Percentiles rank a stretch among this genome's conserved stretches.
phyloP scores from a whole-genome alignment of 2,888 invertebrate genomes.

The Cheilosia scutellata region DNA sequence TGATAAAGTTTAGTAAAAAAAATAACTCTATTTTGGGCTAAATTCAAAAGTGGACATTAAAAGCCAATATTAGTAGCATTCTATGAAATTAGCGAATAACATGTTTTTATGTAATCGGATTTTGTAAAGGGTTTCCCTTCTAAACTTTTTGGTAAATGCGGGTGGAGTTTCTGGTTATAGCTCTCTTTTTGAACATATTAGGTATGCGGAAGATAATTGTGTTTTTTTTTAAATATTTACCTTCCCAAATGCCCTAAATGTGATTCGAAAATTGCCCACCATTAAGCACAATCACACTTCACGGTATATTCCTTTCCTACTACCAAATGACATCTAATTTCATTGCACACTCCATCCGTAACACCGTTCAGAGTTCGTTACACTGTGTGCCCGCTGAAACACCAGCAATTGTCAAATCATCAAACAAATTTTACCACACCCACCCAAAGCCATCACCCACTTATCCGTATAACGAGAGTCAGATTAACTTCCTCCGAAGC shows the following conservation, averaged over 20 bases:
- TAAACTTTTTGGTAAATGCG: too few relatives aligned
- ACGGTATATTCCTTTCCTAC: background rate
- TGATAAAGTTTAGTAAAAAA: too few relatives aligned
- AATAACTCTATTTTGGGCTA: too few relatives aligned
- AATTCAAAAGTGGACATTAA: too few relatives aligned
- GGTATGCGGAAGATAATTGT: background rate
- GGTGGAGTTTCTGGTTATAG: too few relatives aligned
- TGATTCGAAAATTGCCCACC: background rate
- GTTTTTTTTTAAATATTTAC: background rate
- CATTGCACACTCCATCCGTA: slow-evolving; percentile 35
- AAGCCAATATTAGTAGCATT: too few relatives aligned
- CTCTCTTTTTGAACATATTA: background rate
- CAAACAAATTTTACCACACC: slow-evolving; percentile 57
- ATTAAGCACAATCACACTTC: background rate
- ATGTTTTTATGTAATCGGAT: too few relatives aligned
- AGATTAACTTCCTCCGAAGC: slow-evolving; percentile 59
- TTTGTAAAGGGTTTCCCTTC: too few relatives aligned
- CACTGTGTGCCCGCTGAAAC: slow-evolving; percentile 5
- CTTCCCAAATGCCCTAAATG: background rate
- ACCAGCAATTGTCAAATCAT: slow-evolving; percentile 38
- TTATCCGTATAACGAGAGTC: slow-evolving; percentile 20
- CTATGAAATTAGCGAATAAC: too few relatives aligned
- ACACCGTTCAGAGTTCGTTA: slow-evolving; percentile 32
- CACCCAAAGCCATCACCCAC: slow-evolving; percentile 54
- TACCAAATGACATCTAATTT: slow-evolving; percentile 13